Evolutionary conservation across 2,113 vertebrate species (phyloP).

Genomic region (Panthera uncia): DNA sequence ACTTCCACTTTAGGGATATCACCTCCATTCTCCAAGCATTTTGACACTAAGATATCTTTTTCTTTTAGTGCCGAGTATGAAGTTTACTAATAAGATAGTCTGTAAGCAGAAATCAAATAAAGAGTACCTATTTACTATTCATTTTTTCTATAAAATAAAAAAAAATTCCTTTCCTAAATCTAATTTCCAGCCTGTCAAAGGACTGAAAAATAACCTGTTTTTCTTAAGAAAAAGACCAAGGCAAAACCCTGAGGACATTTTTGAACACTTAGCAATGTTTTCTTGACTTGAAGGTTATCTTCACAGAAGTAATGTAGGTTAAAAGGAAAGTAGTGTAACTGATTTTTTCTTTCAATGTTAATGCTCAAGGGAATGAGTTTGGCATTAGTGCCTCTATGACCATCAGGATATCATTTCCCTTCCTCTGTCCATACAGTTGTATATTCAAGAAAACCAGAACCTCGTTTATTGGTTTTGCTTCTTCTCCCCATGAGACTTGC

Average conservation of each 20-base stretch:
- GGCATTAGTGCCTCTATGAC: neutral
- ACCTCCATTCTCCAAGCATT: neutral
- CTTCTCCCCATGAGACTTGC: constrained; percentile 15
- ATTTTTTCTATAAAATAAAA: constrained; percentile 29
- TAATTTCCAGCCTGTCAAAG: neutral
- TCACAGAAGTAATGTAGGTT: neutral
- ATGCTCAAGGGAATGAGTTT: constrained; percentile 5
- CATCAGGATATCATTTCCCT: neutral
- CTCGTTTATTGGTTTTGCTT: constrained; percentile 49
- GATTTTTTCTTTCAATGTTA: neutral
- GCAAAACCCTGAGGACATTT: neutral
- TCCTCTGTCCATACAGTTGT: constrained; percentile 9
- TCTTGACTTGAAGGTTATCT: constrained; percentile 22
- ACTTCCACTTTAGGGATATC: neutral
- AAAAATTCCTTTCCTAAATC: neutral
- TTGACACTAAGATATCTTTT: neutral
- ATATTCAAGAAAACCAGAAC: constrained; percentile 59
- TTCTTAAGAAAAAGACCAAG: neutral
- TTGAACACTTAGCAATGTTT: neutral
- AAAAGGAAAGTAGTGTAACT: neutral
- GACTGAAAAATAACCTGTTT: neutral
- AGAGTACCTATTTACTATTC: neutral
- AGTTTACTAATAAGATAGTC: neutral
- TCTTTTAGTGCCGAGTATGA: neutral
- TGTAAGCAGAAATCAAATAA: neutral